Conservation (phyloP, 2,113 vertebrate genomes). For the Heterotis niloticus region DNA sequence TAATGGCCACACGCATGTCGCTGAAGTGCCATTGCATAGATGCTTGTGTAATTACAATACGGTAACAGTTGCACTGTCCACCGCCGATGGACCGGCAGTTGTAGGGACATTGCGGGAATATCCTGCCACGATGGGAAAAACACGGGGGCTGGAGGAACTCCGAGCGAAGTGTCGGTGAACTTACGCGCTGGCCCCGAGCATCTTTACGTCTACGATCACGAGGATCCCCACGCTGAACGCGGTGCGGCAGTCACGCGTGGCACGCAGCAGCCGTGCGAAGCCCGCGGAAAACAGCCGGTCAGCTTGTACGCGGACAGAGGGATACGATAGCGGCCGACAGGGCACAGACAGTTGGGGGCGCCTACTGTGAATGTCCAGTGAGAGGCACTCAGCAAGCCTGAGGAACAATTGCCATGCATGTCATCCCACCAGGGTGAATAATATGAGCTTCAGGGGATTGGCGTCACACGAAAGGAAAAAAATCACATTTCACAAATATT, state of each 20-base stretch:
- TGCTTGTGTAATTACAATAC: background rate
- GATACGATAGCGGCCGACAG: background rate
- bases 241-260: slow-evolving; percentile 45
- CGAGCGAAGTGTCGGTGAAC: slow-evolving; percentile 53
- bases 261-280: slow-evolving; percentile 45
- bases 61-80: background rate
- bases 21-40: background rate
- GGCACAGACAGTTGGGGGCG: background rate
- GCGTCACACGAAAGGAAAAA: background rate
- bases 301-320: slow-evolving; percentile 3
- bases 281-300: slow-evolving; percentile 14
- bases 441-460: background rate
- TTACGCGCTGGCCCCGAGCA: slow-evolving; percentile 70
- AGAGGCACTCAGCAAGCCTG: background rate
- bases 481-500: background rate
- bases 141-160: background rate
- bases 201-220: slow-evolving; percentile 77
- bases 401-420: background rate
- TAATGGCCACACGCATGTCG: background rate
- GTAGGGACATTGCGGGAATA: background rate
- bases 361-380: background rate
- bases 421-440: background rate
- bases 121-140: background rate
- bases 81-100: background rate
- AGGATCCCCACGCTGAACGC: slow-evolving; percentile 74